Conservation (phyloP, 2,888 invertebrate species). For the Chrysomela aeneicollis region DNA sequence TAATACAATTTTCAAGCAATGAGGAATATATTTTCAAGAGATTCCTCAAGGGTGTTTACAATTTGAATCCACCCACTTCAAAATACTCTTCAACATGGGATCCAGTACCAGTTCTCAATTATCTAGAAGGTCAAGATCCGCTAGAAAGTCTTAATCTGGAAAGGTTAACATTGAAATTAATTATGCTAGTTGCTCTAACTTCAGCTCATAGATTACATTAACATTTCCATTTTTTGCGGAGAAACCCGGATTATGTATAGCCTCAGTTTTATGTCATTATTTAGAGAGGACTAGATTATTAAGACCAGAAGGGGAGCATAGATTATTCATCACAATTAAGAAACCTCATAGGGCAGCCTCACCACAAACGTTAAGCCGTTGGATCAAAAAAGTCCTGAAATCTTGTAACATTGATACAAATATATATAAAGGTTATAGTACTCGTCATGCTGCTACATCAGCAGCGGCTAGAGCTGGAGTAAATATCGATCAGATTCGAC, state of each 20-base stretch:
- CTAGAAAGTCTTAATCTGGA: slow-evolving; percentile 19
- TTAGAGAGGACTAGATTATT: neutral
- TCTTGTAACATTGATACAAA: no score
- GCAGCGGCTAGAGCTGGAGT: no score
- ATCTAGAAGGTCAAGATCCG: slow-evolving; percentile 28
- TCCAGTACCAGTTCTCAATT: slow-evolving; percentile 41
- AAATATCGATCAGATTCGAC: no score
- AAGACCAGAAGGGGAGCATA: neutral
- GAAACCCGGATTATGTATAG: neutral
- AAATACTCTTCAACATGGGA: slow-evolving; percentile 46
- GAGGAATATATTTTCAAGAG: slow-evolving; percentile 36
- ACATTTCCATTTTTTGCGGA: slow-evolving; percentile 14
- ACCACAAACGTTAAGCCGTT: neutral
- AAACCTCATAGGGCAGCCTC: neutral
- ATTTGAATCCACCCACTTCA: slow-evolving; percentile 38
- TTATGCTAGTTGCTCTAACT: slow-evolving; percentile 32
- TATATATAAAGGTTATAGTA: no score
- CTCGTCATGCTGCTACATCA: no score
- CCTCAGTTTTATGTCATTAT: neutral
- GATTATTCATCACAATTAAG: neutral
- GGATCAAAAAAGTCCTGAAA: no score
- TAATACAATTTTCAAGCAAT: neutral
- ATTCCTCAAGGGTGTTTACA: slow-evolving; percentile 43
- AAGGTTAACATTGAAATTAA: slow-evolving; percentile 33
- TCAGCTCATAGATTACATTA: slow-evolving; percentile 39